Evolutionary conservation across 2,888 invertebrate species (phyloP).

Genomic region (Sminthurinus aureus): DNA sequence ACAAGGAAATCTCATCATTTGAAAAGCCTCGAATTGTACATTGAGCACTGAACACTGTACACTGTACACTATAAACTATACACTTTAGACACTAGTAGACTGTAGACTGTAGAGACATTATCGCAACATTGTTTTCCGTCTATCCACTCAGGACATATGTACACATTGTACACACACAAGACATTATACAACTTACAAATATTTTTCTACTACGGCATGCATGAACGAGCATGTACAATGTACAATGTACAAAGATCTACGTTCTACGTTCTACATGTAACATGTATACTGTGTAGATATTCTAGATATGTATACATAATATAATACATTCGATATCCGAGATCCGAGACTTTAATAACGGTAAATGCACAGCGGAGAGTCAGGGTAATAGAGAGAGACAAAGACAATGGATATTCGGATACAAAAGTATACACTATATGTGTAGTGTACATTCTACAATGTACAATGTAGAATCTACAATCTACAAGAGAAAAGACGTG

Average conservation of each 20-base stretch:
- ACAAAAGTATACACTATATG: background rate
- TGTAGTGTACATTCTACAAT: background rate
- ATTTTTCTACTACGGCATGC: no score
- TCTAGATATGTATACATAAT: no score
- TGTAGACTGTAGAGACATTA: background rate
- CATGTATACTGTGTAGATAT: no score
- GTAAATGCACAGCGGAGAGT: background rate
- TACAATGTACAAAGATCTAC: no score
- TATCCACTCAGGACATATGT: background rate
- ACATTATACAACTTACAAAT: background rate
- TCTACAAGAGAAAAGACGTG: background rate
- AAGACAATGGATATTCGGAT: background rate
- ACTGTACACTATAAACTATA: background rate
- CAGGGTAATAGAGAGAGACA: background rate
- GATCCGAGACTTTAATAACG: background rate
- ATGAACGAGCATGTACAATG: no score
- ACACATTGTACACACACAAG: background rate
- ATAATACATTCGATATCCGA: no score
- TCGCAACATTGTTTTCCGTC: background rate
- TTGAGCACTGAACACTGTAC: background rate
- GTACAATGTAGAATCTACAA: background rate
- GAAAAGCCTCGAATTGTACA: slow-evolving; percentile 16
- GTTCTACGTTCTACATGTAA: no score
- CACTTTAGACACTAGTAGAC: background rate
- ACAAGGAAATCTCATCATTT: slow-evolving; percentile 27